Conservation (phyloP, 2,797 vertebrate genomes). For the Enteromius thamalakanensis region DNA sequence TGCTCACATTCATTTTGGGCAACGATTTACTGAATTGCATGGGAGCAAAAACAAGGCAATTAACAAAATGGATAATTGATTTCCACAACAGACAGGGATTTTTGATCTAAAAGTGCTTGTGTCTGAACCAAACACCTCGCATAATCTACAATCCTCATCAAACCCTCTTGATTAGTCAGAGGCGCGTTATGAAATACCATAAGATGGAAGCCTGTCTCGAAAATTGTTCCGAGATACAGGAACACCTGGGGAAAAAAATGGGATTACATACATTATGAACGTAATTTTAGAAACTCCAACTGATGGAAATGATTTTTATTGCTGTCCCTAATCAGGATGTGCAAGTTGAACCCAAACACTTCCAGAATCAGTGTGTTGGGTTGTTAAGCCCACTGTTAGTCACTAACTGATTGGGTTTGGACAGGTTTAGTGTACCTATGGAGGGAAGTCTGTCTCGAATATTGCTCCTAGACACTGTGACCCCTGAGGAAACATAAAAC, state of each 20-base stretch:
- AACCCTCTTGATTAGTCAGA: constrained; percentile 57
- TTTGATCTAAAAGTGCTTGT: not conserved
- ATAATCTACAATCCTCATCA: constrained; percentile 44
- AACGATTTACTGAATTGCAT: not conserved
- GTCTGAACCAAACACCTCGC: constrained; percentile 50
- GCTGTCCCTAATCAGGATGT: constrained; percentile 3
- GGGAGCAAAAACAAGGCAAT: constrained; percentile 13
- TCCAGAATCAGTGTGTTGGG: constrained; percentile 34
- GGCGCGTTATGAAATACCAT: constrained; percentile 66
- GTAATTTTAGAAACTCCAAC: not conserved
- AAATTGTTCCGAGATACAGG: constrained; percentile 72
- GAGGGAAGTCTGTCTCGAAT: constrained; percentile 76
- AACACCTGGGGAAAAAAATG: constrained; percentile 67
- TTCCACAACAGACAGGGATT: constrained; percentile 7
- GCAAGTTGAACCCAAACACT: not conserved
- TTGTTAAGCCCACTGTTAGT: constrained; percentile 38
- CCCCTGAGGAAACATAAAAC: constrained; percentile 64
- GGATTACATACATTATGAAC: constrained; percentile 30
- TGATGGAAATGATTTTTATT: not conserved
- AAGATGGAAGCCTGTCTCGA: constrained; percentile 72
- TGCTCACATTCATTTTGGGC: constrained; percentile 2
- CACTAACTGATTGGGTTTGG: constrained; percentile 60
- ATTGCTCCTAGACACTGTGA: constrained; percentile 68
- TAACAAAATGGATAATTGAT: not conserved
- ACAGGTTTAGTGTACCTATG: constrained; percentile 69